Evolutionary conservation across 2,113 vertebrate species (phyloP), one percentile per base, ranked within the genome.

Genomic region (Bostrychus sinensis): DNA sequence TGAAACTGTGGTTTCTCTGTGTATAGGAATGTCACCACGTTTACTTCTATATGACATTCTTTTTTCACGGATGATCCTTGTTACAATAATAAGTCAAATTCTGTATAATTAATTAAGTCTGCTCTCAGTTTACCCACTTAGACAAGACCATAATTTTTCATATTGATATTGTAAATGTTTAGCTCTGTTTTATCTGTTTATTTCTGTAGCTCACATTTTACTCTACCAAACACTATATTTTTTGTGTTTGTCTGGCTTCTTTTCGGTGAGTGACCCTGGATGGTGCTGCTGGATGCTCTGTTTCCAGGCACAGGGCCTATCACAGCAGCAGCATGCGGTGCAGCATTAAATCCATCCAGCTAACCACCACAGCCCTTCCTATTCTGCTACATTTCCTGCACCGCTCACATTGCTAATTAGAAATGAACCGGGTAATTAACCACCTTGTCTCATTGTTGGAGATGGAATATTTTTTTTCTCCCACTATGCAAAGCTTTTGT

Each of bases 391-490:
- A 73, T 66, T 65, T 63, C 45, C 76, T 55, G 65, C 75, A 70
- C 54, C 2, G 55, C 76, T 86, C 75, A 28, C 73, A 69, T 58
- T 25, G 68, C 77, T 81, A 86, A 87, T 90, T 85, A 86, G 76
- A 88, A 80, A 73, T 77, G 67, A 86, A 86, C 74, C 19, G 67
- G 67, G 62, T 80, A 86, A 88, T 85, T 85, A 87, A 78, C 77
- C 53, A 75, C 80, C 80, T 77, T 73, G 66, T 75, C 56, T 81
- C 62, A 78, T 81, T 85, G 81, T 87, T 51, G 7, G 38, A 77
- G 70, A 80, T 69, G 68, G 70, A 74, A 69, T 70, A 80, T 77
- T 72, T 81, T 57, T n/a, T 66, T 57, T 75, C 51, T 67, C 53
- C 38, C 55, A 12, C 26, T 32, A 71, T 57, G 56, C 62, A 37